Conservation (phyloP, 2,888 invertebrate genomes). For the Drosophila gaucha region DNA sequence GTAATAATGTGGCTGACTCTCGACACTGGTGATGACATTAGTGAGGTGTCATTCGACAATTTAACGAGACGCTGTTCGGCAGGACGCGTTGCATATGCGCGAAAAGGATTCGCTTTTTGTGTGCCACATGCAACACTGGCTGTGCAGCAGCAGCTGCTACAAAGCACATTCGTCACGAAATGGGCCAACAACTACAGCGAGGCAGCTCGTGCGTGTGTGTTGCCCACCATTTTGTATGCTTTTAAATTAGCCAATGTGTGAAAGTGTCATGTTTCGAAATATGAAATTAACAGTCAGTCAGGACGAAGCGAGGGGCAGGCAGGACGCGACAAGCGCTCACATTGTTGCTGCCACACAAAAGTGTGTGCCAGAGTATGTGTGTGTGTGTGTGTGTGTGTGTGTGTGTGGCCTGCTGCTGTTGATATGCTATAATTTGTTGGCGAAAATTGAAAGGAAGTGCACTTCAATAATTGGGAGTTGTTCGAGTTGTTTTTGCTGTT, state of each 20-base stretch:
- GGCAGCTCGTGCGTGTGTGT: conserved; percentile 68
- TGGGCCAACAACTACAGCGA: conserved; percentile 35
- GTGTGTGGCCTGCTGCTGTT: conserved; percentile 37
- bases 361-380: not conserved
- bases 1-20: conserved; percentile 73
- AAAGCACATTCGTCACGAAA: conserved; percentile 76
- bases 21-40: conserved; percentile 70
- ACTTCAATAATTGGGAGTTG: conserved; percentile 67
- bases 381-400: not conserved
- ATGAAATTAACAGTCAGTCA: conserved; percentile 75
- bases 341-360: conserved; percentile 15
- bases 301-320: conserved; percentile 17
- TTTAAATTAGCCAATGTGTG: conserved; percentile 82
- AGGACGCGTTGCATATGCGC: conserved; percentile 52
- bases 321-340: too few relatives aligned
- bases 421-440: conserved; percentile 70
- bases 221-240: conserved; percentile 78
- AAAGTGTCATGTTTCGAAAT: conserved; percentile 82
- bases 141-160: conserved; percentile 37
- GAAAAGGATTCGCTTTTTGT: conserved; percentile 62
- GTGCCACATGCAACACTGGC: conserved; percentile 60
- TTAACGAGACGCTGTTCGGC: conserved; percentile 63
- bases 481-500: conserved; percentile 12
- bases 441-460: conserved; percentile 78
- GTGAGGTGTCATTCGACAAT: conserved; percentile 79